Conservation (phyloP, 2,888 invertebrate genomes). For the Phorcus lineatus region DNA sequence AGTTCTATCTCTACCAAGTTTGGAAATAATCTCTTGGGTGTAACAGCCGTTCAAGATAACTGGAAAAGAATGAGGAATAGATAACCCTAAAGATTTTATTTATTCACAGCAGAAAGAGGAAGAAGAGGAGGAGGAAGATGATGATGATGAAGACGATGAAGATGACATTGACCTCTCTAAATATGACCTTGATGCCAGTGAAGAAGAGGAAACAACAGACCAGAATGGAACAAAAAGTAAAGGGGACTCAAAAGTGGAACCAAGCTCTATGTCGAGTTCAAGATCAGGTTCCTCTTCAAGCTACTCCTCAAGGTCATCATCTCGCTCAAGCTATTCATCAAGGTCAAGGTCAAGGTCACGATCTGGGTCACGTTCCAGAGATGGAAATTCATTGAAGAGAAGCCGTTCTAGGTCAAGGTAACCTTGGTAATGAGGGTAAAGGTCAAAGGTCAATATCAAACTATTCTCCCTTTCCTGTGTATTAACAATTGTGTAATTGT, state of each 20-base stretch:
- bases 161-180: constrained; percentile 82
- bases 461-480: constrained; percentile 30
- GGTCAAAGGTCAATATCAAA: constrained; percentile 64
- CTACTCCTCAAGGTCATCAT: constrained; percentile 52
- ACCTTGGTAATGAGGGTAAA: constrained; percentile 50
- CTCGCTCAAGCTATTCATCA: constrained; percentile 48
- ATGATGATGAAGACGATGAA: constrained; percentile 77
- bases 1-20: too few species aligned
- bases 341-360: constrained; percentile 44
- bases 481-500: neutral
- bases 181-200: constrained; percentile 84
- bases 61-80: too few species aligned
- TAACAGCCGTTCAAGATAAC: too few species aligned
- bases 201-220: constrained; percentile 78
- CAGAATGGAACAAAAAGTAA: constrained; percentile 34
- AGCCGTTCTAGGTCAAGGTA: constrained; percentile 71
- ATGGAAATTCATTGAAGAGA: constrained; percentile 45
- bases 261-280: constrained; percentile 44
- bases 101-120: constrained; percentile 69
- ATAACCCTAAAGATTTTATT: neutral
- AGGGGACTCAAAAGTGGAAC: neutral
- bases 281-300: constrained; percentile 48
- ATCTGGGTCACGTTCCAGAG: constrained; percentile 34
- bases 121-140: constrained; percentile 73
- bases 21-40: too few species aligned